Base-by-base conservation (phyloP, 1,140 invertebrate species). In the Saccostrea cuccullata region DNA sequence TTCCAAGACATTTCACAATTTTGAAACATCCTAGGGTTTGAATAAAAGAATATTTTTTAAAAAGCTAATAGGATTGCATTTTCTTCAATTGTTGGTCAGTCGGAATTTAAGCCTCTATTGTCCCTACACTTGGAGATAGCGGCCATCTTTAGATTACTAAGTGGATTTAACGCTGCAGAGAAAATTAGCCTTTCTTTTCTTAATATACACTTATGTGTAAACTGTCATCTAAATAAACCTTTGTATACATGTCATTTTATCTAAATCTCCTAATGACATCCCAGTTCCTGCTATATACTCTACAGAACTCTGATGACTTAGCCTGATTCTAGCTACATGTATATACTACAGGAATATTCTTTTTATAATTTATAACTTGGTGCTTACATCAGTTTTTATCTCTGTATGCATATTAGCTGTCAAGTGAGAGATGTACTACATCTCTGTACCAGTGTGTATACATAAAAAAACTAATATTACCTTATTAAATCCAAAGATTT, bases 51-150 rank as follows among this genome's bases (percentile, higher is more conserved):
- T 77, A 26, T 77, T 77, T 77, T 26, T 77, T 30, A 77, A 77
- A 73, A 77, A 77, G 70, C 26, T 77, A 77, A 77, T 26, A 77
- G 70, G 70, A 77, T 77, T 77, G 30, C 70, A 77, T 30, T 77
- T 67, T 77, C 26, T 26, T 15, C 70, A 15, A 23, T 36, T 77
- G 70, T 77, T 77, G 70, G 70, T 36, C 70, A 30, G 6, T 73
- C 11, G 11, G 70, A 77, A 77, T 77, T 77, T 77, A 77, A 77
- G 70, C 70, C 30, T 77, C 70, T 77, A 36, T 77, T 77, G 70
- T 36, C 13, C 15, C 12, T 77, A 30, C 20, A 67, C 58, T 8
- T 1, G n/a, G 58, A 64, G 15, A n/a, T 64, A 20, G 6, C 58
- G 17, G 58, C 17, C 58, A 64, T 17, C 15, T 64, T n/a, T 17